A percentile compares a stretch with the other conserved stretches of the same genome.
Evolutionary conservation across 2,797 vertebrate genomes (phyloP).

Genomic region (Diplodus sargus): DNA sequence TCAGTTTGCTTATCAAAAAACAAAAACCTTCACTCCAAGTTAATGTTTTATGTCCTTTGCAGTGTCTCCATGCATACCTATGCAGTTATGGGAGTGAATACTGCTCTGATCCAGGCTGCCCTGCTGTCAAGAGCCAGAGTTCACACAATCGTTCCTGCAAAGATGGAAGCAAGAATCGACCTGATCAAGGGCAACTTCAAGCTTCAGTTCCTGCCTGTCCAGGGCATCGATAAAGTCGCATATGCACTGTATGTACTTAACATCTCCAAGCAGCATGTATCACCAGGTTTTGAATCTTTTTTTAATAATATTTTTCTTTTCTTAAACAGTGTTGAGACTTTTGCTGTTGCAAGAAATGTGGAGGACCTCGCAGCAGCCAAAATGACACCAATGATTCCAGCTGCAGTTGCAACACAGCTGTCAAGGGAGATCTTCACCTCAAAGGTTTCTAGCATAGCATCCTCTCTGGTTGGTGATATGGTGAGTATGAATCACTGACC

Average conservation of each 20-base stretch:
- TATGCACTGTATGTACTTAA: conserved; percentile 75
- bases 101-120: conserved; percentile 83
- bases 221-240: conserved; percentile 78
- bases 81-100: conserved; percentile 87
- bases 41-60: conserved; percentile 54
- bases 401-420: conserved; percentile 17
- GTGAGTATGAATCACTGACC: conserved; percentile 72
- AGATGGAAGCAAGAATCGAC: conserved; percentile 78
- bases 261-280: not conserved
- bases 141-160: conserved; percentile 77
- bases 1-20: not conserved
- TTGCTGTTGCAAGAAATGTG: conserved; percentile 87
- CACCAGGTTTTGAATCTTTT: not conserved
- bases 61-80: conserved; percentile 86
- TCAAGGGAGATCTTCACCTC: conserved; percentile 56
- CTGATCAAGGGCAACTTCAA: conserved; percentile 85
- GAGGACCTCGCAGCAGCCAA: conserved; percentile 83
- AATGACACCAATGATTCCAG: conserved; percentile 83
- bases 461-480: conserved; percentile 58
- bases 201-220: conserved; percentile 81
- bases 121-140: conserved; percentile 81
- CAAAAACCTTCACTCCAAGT: not conserved
- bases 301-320: not conserved
- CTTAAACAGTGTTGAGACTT: conserved; percentile 83
- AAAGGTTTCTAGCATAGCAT: conserved; percentile 51